Evolutionary conservation across 2,888 invertebrate genomes (phyloP).

Genomic region (Coenonympha arcania): DNA sequence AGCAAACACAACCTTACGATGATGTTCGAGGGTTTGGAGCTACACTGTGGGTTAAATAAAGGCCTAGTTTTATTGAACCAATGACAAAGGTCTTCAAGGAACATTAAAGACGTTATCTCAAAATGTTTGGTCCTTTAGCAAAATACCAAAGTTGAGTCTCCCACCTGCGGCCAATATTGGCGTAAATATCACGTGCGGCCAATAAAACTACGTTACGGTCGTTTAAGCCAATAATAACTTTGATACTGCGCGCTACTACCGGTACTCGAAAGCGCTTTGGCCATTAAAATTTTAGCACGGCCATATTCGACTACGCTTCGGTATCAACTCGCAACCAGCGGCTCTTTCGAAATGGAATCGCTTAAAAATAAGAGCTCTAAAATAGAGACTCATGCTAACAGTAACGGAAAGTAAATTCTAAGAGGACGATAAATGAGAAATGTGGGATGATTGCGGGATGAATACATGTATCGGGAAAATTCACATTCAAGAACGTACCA

Average conservation of each 20-base stretch:
- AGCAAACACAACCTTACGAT: too few species aligned
- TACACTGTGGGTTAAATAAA: too few species aligned
- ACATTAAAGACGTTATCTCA: not conserved
- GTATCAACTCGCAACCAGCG: not conserved
- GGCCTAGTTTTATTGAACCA: too few species aligned
- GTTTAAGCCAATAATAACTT: conserved; percentile 28
- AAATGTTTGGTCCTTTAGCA: not conserved
- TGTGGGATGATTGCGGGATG: not conserved
- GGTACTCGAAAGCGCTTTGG: conserved; percentile 14
- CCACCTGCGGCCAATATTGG: conserved; percentile 10
- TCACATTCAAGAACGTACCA: too few species aligned
- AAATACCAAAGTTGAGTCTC: conserved; percentile 12
- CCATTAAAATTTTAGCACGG: conserved; percentile 5
- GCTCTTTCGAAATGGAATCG: not conserved
- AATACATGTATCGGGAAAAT: not conserved
- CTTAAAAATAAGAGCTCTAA: not conserved
- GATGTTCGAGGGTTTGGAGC: too few species aligned
- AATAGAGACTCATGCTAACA: not conserved
- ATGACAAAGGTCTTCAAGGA: not conserved
- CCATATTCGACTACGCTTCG: not conserved
- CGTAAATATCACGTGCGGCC: conserved; percentile 23
- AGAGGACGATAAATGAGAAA: not conserved
- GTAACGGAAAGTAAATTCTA: not conserved
- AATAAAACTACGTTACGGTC: conserved; percentile 25
- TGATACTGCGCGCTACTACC: conserved; percentile 14